Conservation (phyloP, 2,113 vertebrate species). For the Myrmecobius fasciatus region DNA sequence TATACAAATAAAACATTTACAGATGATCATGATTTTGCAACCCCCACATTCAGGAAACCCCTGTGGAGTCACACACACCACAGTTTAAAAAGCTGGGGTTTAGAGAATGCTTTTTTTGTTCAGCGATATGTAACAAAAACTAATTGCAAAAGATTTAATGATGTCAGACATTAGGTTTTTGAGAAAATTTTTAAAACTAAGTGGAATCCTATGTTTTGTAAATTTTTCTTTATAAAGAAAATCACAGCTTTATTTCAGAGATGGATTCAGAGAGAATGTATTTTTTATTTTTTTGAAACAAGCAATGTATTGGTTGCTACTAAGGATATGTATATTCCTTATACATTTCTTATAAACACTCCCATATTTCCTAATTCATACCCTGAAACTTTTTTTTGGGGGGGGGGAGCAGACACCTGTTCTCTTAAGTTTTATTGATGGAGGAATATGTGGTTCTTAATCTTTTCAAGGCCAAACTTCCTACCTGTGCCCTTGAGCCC, state of each 20-base stretch:
- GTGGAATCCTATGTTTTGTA: neutral
- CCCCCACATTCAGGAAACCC: no score
- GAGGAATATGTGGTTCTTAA: neutral
- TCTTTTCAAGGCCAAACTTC: neutral
- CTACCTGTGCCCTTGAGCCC: neutral
- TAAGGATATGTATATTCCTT: neutral
- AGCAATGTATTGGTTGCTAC: neutral
- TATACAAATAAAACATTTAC: no score
- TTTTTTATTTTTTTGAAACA: conserved; percentile 21
- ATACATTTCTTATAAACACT: neutral
- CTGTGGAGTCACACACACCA: no score
- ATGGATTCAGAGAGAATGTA: neutral
- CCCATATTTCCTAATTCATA: neutral
- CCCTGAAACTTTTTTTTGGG: neutral
- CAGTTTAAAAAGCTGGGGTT: neutral
- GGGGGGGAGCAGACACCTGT: no score
- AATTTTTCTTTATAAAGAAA: conserved; percentile 11
- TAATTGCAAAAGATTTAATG: neutral
- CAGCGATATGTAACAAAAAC: neutral
- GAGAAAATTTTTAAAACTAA: neutral
- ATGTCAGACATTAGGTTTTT: neutral
- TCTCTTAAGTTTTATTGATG: neutral
- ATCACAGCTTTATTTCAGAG: conserved; percentile 31
- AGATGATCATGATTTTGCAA: no score
- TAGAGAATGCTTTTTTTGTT: neutral